A percentile compares a stretch with the other conserved stretches of the same genome.
Evolutionary conservation across 2,113 vertebrate species (phyloP).

Genomic region (Fregetta grallaria): DNA sequence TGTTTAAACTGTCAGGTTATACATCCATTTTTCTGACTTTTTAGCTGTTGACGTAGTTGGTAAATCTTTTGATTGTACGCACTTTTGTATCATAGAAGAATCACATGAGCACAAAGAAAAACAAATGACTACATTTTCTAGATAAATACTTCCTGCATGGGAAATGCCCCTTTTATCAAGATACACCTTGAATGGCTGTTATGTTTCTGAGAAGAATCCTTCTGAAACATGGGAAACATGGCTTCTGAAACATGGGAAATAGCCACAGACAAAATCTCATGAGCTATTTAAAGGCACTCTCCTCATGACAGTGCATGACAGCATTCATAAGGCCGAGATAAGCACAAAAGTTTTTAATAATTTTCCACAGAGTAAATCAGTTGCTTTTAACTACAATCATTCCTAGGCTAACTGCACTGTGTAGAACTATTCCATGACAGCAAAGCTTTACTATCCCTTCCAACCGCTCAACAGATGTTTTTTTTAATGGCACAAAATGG

Average conservation of each 20-base stretch:
- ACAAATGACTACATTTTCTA: background rate
- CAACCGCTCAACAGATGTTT: background rate
- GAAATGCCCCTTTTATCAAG: background rate
- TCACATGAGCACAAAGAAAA: background rate
- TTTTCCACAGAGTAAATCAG: background rate
- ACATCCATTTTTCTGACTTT: background rate
- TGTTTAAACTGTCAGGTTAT: background rate
- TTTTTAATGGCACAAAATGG: background rate
- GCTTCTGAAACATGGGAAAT: background rate
- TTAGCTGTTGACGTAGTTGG: background rate
- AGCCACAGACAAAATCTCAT: background rate
- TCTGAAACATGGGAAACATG: background rate
- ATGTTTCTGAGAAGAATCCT: background rate
- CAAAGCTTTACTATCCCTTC: background rate
- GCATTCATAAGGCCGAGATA: background rate
- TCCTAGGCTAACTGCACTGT: background rate
- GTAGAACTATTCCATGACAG: background rate
- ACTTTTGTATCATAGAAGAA: background rate
- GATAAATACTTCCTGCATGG: background rate
- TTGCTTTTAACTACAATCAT: background rate
- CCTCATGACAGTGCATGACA: background rate
- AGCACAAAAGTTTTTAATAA: background rate
- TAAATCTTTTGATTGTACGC: background rate
- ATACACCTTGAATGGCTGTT: background rate
- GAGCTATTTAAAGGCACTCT: background rate